Base-by-base conservation (phyloP, 2,113 vertebrate genomes). In the Carollia perspicillata region DNA sequence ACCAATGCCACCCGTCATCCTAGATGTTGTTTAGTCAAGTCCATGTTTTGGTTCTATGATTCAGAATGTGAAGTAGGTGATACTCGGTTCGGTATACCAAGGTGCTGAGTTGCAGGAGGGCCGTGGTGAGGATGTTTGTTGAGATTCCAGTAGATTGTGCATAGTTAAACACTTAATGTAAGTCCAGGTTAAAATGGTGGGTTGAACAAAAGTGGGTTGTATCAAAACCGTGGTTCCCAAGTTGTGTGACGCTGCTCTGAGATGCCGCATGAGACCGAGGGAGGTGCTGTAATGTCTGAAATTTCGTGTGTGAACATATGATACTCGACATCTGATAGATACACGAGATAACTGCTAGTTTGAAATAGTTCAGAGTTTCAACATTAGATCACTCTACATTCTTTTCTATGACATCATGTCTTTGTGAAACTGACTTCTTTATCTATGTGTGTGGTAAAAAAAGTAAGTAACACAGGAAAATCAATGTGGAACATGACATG, bases 221-320 rank as follows among this genome's bases (percentile, higher is more conserved):
- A 8, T 44, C 40, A 9, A 94, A 49, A 11, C 75, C n/a, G 14
- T 26, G 17, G 8, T 74, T 81, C 78, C 40, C 47, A 42, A 33
- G 47, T 44, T 17, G n/a, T 28, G 26, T 65, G 42, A 47, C 44
- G 10, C 8, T 10, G 9, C 37, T 6, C 4, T 47, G 6, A 1
- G 23, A 11, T 0, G 0, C 55, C n/a, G 16, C 10, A 35, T 5
- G 8, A 51, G 3, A n/a, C 11, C 0, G 11, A 17, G 26, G 49
- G 23, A 37, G 33, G 5, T 8, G 5, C 81, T 28, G 14, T 18
- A 8, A 23, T n/a, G 40, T n/a, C 33, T 65, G 42, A 88, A n/a
- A 8, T 12, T 37, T 89, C 37, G 44, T 35, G 30, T 28, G 37
- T 1, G 49, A 75, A 71, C 44, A 35, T 22, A 1, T 49, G 28